phyloP scores from a whole-genome alignment of 2,888 invertebrate species.

The Eilema depressum region DNA sequence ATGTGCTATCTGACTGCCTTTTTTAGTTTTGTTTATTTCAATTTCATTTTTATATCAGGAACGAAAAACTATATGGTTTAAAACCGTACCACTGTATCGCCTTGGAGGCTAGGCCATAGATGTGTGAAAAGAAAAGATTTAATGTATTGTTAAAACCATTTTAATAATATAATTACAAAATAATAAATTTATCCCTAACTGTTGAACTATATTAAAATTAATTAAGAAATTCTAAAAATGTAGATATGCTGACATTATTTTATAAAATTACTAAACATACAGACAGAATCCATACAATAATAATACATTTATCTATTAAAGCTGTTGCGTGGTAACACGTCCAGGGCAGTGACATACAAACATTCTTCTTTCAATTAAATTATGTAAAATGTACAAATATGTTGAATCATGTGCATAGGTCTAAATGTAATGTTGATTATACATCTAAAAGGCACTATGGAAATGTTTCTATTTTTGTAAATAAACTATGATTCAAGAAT shows the following conservation, averaged over 20 bases:
- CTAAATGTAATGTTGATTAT: slow-evolving; percentile 61
- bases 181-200: slow-evolving; percentile 38
- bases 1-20: slow-evolving; percentile 11
- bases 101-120: not conserved
- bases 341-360: slow-evolving; percentile 48
- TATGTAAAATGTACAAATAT: slow-evolving; percentile 49
- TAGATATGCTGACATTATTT: slow-evolving; percentile 51
- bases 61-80: too few relatives aligned
- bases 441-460: slow-evolving; percentile 61
- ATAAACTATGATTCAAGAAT: slow-evolving; percentile 73
- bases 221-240: slow-evolving; percentile 35
- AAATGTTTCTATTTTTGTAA: slow-evolving; percentile 84
- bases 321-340: slow-evolving; percentile 17
- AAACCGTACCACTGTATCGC: not conserved
- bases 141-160: slow-evolving; percentile 11
- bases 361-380: slow-evolving; percentile 36
- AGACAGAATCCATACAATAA: slow-evolving; percentile 41
- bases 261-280: slow-evolving; percentile 50
- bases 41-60: slow-evolving; percentile 1
- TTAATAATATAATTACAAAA: slow-evolving; percentile 27
- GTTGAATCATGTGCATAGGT: slow-evolving; percentile 75
- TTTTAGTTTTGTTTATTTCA: not conserved
- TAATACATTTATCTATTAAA: slow-evolving; percentile 39
- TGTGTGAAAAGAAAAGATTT: not conserved
- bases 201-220: slow-evolving; percentile 19